These are phyloP conservation scores for Pelecanus crispus DNA, from an alignment of 2,113 vertebrate genomes.

Conservation along the genomic window DNA sequence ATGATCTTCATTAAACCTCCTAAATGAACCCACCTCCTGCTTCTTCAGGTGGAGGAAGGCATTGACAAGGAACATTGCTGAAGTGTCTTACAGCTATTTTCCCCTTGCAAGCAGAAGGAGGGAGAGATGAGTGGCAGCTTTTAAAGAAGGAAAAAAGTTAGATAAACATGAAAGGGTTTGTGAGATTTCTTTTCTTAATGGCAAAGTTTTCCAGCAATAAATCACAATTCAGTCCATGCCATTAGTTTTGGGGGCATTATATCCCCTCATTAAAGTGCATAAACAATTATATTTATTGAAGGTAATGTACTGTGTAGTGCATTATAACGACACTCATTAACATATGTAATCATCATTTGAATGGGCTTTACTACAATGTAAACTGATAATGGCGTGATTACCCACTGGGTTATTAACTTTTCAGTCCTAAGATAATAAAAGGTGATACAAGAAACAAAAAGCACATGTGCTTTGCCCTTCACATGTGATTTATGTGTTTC, in stretches of 20 bases:
- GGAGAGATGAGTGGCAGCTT: constrained; percentile 73
- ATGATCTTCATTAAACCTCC: constrained; percentile 79
- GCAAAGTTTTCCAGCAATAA: constrained; percentile 80
- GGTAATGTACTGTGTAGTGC: constrained; percentile 86
- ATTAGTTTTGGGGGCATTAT: constrained; percentile 83
- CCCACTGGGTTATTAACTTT: constrained; percentile 85
- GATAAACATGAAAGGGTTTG: constrained; percentile 72
- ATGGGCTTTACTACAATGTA: constrained; percentile 84
- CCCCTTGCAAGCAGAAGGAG: constrained; percentile 63
- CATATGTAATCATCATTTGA: constrained; percentile 86
- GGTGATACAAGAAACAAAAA: constrained; percentile 76
- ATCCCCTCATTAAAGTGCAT: constrained; percentile 83
- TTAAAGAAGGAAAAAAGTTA: constrained; percentile 66
- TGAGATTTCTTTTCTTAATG: constrained; percentile 76
- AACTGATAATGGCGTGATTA: constrained; percentile 84
- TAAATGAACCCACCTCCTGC: constrained; percentile 76
- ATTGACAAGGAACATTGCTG: constrained; percentile 61
- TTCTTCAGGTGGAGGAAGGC: constrained; percentile 75
- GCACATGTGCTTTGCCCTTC: constrained; percentile 58
- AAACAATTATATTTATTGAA: constrained; percentile 90
- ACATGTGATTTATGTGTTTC: constrained; percentile 61
- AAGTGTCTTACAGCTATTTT: constrained; percentile 68
- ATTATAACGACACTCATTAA: constrained; percentile 85
- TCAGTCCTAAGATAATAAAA: constrained; percentile 81
- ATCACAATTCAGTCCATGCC: constrained; percentile 82